Evolutionary conservation across 1,140 invertebrate genomes (phyloP).

Genomic region (Drosophila miranda): DNA sequence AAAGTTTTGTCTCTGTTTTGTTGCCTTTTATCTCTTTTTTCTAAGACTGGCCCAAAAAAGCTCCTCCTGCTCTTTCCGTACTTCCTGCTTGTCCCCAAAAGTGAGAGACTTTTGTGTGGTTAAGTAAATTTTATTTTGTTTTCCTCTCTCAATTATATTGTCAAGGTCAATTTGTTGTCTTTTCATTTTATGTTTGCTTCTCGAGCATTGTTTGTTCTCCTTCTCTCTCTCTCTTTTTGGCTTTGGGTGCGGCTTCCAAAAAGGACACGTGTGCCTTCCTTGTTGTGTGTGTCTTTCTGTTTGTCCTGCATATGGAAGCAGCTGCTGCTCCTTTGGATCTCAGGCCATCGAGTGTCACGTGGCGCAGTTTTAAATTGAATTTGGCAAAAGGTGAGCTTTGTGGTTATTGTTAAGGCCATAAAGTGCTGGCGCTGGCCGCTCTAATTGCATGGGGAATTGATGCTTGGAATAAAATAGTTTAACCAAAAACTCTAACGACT

Average conservation of each 20-base stretch:
- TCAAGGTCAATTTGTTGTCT: conserved; percentile 53
- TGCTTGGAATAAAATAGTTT: no score
- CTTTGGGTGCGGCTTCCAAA: conserved; percentile 19
- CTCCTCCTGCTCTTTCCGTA: background rate
- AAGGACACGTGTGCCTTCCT: conserved; percentile 15
- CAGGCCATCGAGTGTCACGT: conserved; percentile 41
- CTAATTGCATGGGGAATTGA: conserved; percentile 55
- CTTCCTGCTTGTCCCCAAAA: background rate
- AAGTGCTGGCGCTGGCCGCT: conserved; percentile 27
- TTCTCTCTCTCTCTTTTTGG: background rate
- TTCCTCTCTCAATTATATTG: conserved; percentile 58
- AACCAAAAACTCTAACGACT: no score
- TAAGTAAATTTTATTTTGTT: conserved; percentile 52
- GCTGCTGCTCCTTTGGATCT: conserved; percentile 11
- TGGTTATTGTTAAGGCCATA: conserved; percentile 47
- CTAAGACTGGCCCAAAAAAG: no score
- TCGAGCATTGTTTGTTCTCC: conserved; percentile 1
- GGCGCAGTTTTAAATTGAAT: conserved; percentile 57
- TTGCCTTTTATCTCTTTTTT: conserved; percentile 42
- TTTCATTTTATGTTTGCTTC: conserved; percentile 11
- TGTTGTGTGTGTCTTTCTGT: conserved; percentile 28
- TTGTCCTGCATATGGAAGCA: conserved; percentile 45
- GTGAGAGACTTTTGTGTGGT: conserved; percentile 8
- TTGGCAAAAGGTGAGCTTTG: conserved; percentile 27
- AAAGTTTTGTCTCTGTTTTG: conserved; percentile 38